Base-by-base conservation (phyloP, 2,113 vertebrate species). In the Antechinus flavipes region DNA sequence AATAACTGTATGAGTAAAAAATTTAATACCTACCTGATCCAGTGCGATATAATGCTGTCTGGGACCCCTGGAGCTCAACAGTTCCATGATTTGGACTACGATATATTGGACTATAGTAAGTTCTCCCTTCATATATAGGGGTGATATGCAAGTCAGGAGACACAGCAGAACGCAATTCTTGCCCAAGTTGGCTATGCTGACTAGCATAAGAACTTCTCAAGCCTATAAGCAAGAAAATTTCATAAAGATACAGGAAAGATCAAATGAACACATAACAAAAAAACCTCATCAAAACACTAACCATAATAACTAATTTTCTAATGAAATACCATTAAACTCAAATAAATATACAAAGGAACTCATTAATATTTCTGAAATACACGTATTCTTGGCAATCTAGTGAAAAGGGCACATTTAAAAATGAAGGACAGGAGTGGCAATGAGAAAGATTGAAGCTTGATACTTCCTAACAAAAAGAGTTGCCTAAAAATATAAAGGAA, bases 61-160 rank as follows among this genome's bases (percentile, higher is more conserved):
- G 99, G 3, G 99, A 99, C 26, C 99, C 99, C 90, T 99, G 99
- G 23, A 99, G 98, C 96, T 99, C 99, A 5, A 98, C 42, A 0
- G 98, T 92, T 9, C 98, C 98, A 0, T 99, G 99, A 94, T 97
- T 99, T 12, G 99, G 99, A 96, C 99, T 99, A 53, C 99, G 98
- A 98, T 99, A 99, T 93, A 99, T 97, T 0, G 99, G 99, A 42
- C 99, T 99, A 97, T 99, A 99, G 96, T 99, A 99, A 0, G 99
- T 99, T 95, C 99, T 99, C 93, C 99, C 99, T 98, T 99, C 99
- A 3, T 99, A 99, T 97, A 99, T 99, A 10, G 99, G 99, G 27
- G 99, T 99, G 93, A 99, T 99, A 97, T 99, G 99, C 97, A 99
- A 94, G 95, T 99, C 99, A 0, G 99, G 99, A 96, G 99, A 99